Percentiles rank a stretch among this genome's conserved stretches.
Evolutionary conservation across 2,888 invertebrate genomes (phyloP).

Genomic region (Ennomos erosarius): DNA sequence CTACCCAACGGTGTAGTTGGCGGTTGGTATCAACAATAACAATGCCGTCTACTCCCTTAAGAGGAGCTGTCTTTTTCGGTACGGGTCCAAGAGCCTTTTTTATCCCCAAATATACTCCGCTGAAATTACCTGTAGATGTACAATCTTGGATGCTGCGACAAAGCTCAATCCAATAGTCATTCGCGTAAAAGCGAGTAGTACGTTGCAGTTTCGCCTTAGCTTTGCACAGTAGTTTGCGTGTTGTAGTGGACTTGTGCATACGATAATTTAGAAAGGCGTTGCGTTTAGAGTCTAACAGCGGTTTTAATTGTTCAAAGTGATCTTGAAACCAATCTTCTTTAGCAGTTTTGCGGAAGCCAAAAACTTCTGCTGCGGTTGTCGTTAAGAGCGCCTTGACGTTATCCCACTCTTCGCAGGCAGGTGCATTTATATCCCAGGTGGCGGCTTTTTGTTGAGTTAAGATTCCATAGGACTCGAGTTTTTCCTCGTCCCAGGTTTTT

Average conservation of each 20-base stretch:
- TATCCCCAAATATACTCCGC: constrained; percentile 22
- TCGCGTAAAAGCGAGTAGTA: constrained; percentile 10
- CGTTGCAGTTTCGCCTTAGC: constrained; percentile 17
- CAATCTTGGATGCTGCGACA: constrained; percentile 8
- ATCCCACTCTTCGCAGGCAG: constrained; percentile 3
- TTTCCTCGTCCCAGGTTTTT: background rate
- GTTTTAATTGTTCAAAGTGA: constrained; percentile 4
- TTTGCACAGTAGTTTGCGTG: background rate
- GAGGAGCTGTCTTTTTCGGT: constrained; percentile 20
- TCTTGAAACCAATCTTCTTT: constrained; percentile 4
- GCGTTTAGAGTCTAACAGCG: constrained; percentile 12
- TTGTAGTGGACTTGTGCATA: background rate
- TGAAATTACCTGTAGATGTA: constrained; percentile 2
- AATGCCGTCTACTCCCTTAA: constrained; percentile 20
- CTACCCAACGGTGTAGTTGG: constrained; percentile 3
- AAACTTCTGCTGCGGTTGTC: constrained; percentile 2
- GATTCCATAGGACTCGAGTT: background rate
- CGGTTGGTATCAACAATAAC: constrained; percentile 10
- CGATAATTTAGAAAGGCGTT: constrained; percentile 7
- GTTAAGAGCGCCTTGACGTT: constrained; percentile 4
- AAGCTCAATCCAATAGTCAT: constrained; percentile 5
- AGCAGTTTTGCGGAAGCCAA: constrained; percentile 1
- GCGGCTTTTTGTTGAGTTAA: background rate
- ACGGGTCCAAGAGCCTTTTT: constrained; percentile 25
- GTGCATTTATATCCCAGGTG: constrained; percentile 4